These are phyloP conservation scores for Andricus curvator DNA, from an alignment of 2,888 invertebrate species.

Conservation along the genomic window DNA sequence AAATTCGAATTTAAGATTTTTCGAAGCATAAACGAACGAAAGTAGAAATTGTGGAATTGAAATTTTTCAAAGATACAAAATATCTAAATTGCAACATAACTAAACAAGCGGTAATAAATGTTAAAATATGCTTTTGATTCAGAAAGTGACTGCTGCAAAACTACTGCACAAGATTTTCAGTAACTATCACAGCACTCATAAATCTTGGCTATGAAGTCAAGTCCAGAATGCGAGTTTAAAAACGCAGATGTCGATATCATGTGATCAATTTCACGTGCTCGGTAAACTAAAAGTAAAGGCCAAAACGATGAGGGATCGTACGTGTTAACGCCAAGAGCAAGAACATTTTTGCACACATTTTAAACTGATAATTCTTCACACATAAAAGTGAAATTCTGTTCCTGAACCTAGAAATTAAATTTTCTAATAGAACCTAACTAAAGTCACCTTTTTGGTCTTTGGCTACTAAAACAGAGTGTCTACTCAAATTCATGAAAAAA, in stretches of 20 bases:
- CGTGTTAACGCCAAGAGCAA: neutral
- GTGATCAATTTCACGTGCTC: neutral
- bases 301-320: neutral
- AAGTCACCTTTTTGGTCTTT: too few relatives aligned
- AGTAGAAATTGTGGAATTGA: too few relatives aligned
- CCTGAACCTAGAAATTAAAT: too few relatives aligned
- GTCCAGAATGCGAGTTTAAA: constrained; percentile 1
- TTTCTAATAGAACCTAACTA: too few relatives aligned
- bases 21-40: too few relatives aligned
- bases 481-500: too few relatives aligned
- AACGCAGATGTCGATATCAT: neutral
- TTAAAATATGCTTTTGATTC: neutral
- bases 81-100: too few relatives aligned
- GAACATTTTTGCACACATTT: neutral
- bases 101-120: neutral
- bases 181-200: neutral
- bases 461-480: too few relatives aligned
- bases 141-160: neutral
- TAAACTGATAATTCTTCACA: neutral
- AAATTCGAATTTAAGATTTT: too few relatives aligned
- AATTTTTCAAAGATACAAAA: too few relatives aligned
- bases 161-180: neutral
- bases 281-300: neutral
- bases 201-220: neutral
- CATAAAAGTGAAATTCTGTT: neutral